phyloP scores from a whole-genome alignment of 2,888 invertebrate genomes.

The Erpobdella octoculata region DNA sequence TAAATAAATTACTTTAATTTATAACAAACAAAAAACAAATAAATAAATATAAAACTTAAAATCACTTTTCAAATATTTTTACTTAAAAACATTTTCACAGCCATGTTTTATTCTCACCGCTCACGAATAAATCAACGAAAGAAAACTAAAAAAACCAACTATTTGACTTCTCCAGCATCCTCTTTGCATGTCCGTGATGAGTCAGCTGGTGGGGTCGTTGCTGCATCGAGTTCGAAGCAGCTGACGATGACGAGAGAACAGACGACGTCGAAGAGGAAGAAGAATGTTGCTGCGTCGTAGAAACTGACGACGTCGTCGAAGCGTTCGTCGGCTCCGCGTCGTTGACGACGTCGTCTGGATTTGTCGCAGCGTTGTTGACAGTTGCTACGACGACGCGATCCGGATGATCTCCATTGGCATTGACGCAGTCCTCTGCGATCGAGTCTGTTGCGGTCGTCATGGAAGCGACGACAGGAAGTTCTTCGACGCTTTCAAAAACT shows the following conservation, averaged over 20 bases:
- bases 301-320: not conserved
- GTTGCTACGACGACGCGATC: no score
- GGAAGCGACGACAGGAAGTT: slow-evolving; percentile 39
- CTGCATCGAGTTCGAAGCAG: not conserved
- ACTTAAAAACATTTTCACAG: no score
- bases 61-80: no score
- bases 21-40: no score
- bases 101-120: no score
- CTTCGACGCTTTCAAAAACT: slow-evolving; percentile 52
- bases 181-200: not conserved
- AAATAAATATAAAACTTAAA: no score
- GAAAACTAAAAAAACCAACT: no score
- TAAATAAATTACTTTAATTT: not conserved
- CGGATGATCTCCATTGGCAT: not conserved
- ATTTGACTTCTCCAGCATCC: slow-evolving; percentile 7
- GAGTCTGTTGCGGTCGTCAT: slow-evolving; percentile 24
- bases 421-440: not conserved
- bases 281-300: not conserved
- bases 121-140: no score
- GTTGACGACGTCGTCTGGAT: no score
- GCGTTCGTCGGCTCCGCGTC: not conserved
- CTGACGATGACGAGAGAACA: not conserved
- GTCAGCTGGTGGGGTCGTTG: slow-evolving; percentile 8
- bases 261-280: not conserved
- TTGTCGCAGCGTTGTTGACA: no score